A percentile compares a stretch with the other conserved stretches of the same genome.
Conservation (phyloP, 2,888 invertebrate species). For the Clepsis dumicolana region DNA sequence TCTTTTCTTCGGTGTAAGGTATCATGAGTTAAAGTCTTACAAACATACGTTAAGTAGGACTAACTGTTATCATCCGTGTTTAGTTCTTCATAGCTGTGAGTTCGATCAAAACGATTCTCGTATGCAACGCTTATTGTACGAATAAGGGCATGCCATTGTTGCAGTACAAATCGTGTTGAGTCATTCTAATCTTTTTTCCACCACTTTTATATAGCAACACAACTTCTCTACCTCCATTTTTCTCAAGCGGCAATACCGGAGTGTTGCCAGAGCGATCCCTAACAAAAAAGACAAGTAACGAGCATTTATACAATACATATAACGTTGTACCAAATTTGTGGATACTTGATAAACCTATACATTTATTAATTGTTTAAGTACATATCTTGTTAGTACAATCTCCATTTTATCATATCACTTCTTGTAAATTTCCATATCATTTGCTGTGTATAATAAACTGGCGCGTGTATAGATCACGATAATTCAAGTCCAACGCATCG, state of each 20-base stretch:
- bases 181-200: slow-evolving; percentile 59
- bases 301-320: slow-evolving; percentile 75
- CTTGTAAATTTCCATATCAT: slow-evolving; percentile 85
- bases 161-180: slow-evolving; percentile 85
- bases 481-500: slow-evolving; percentile 58
- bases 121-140: slow-evolving; percentile 86
- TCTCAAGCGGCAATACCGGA: slow-evolving; percentile 54
- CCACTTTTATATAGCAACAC: slow-evolving; percentile 55
- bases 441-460: slow-evolving; percentile 73
- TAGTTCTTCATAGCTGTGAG: slow-evolving; percentile 71
- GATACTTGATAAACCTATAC: slow-evolving; percentile 60
- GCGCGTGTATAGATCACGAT: slow-evolving; percentile 74
- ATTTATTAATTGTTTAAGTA: slow-evolving; percentile 75
- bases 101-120: slow-evolving; percentile 71
- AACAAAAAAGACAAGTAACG: slow-evolving; percentile 82
- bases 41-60: slow-evolving; percentile 58
- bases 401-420: slow-evolving; percentile 83
- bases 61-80: slow-evolving; percentile 49
- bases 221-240: slow-evolving; percentile 45
- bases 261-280: slow-evolving; percentile 74
- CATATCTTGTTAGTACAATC: slow-evolving; percentile 85
- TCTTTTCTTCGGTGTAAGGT: slow-evolving; percentile 48
- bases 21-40: slow-evolving; percentile 47
- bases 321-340: slow-evolving; percentile 77
- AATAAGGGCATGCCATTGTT: slow-evolving; percentile 84